Evolutionary conservation across 2,888 invertebrate genomes (phyloP), one percentile per base, ranked within the genome.

Genomic region (Calephelis perditalis): DNA sequence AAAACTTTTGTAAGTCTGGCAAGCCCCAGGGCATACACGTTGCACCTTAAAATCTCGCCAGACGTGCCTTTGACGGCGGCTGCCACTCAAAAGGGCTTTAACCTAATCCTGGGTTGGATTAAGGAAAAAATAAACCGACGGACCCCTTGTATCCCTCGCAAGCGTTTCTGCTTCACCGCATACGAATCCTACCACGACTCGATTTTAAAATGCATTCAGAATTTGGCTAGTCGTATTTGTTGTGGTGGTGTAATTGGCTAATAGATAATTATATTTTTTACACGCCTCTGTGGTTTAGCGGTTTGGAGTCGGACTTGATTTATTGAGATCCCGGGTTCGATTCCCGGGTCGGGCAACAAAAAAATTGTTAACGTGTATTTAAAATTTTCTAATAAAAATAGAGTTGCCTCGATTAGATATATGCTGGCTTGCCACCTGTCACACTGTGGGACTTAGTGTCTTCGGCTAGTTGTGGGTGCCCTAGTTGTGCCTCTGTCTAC

Each of bases 21-120:
- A 71, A 71, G 71, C 73, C 70, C 73, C 74, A 67, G 67, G 70
- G 69, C 69, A 70, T 65, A 63, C 61, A 40, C 67, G 63, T 59
- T 68, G 73, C 71, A 70, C 64, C 69, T 71, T 65, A 62, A 71
- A 70, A 72, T 68, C 74, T 74, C 73, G 69, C 75, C 77, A 74
- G 78, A 76, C 77, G 72, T 86, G 88, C 84, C 78, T 76, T 82
- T 82, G 87, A 88, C 87, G 85, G 76, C 85, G 84, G 84, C 89
- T 88, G 89, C 88, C 89, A 88, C 84, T 90, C 89, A 89, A 85
- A 86, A 79, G 81, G 84, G 81, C 86, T 87, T 87, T 85, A 80
- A 79, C 82, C 84, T 89, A 88, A 90, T 88, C 89, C 89, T 75
- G 81, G 81, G 80, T 81, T 79, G 88, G 89, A 88, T 89, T 88